Conservation (phyloP, 2,797 vertebrate species). For the Diplodus puntazzo region DNA sequence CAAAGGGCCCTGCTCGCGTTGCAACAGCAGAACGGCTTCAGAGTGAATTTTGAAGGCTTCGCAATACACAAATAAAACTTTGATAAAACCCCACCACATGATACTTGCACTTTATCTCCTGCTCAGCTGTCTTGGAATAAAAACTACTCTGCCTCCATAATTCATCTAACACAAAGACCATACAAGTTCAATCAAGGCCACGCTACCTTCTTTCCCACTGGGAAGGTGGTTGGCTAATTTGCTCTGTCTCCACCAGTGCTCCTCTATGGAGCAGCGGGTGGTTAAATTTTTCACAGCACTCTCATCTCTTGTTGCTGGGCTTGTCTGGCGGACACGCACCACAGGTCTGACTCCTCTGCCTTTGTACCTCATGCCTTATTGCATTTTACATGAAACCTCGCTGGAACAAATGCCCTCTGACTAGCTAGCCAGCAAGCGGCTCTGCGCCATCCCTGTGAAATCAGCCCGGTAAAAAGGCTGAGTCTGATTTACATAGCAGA, state of each 20-base stretch:
- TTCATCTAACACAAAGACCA: conserved; percentile 65
- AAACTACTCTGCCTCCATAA: conserved; percentile 55
- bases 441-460: conserved; percentile 43
- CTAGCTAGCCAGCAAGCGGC: conserved; percentile 39
- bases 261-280: conserved; percentile 38
- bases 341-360: conserved; percentile 53
- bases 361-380: conserved; percentile 65
- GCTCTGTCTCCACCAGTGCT: conserved; percentile 46
- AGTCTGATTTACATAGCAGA: conserved; percentile 57
- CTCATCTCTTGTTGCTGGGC: conserved; percentile 36
- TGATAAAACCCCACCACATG: conserved; percentile 54
- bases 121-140: conserved; percentile 47
- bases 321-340: conserved; percentile 53
- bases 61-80: conserved; percentile 64
- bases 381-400: conserved; percentile 71
- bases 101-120: conserved; percentile 51
- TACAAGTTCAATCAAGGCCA: conserved; percentile 57
- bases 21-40: conserved; percentile 44
- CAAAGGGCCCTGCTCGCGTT: conserved; percentile 21
- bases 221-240: conserved; percentile 56
- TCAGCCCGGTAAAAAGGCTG: conserved; percentile 46
- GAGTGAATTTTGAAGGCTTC: conserved; percentile 54
- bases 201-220: conserved; percentile 33
- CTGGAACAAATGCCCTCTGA: conserved; percentile 68
- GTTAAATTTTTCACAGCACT: conserved; percentile 63